Evolutionary conservation across 2,113 vertebrate genomes (phyloP), one percentile per base, ranked within the genome.

Genomic region (Myrmophylax atrothorax): DNA sequence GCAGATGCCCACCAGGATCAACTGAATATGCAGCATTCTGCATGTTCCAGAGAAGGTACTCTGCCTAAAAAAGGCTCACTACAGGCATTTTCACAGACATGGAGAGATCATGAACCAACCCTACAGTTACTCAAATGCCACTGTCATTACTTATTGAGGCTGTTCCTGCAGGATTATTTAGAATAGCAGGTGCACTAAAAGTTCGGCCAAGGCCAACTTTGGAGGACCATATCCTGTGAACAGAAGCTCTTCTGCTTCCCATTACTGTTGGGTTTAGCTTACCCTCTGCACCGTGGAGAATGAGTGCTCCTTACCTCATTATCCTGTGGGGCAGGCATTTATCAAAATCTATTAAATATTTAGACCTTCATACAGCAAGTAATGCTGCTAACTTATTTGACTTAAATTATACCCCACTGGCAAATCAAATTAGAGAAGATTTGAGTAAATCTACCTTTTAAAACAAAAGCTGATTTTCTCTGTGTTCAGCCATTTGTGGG

Each of bases 361-460:
- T 92, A 97, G 76, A 82, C 63, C 31, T 86, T 93, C 53, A 92
- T 88, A 93, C 28, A 88, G 64, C 78, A 93, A 86, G 55, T 70
- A 92, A 89, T 72, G 62, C 84, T 96, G 53, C 81, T 91, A 94
- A 94, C 88, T 90, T 93, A 92, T 97, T 96, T 96, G 95, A 93
- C 79, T 97, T 97, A 96, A 96, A 93, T 97, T 96, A 95, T 87
- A 92, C 50, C 90, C 95, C 55, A 88, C 86, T 70, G 83, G 88
- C 88, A 97, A 96, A 97, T 93, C 90, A 96, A 95, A 97, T 96
- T 95, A 97, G 68, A 82, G 75, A 77, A 88, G 94, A 95, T 95
- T 96, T 93, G 86, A 92, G 78, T 75, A 96, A 96, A 97, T 90
- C 95, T 94, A 93, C 93, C 91, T 97, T 95, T 95, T 95, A 96